These are phyloP conservation scores for Tetraodon nigroviridis DNA, from an alignment of 2,113 vertebrate species.

Conservation along the genomic window DNA sequence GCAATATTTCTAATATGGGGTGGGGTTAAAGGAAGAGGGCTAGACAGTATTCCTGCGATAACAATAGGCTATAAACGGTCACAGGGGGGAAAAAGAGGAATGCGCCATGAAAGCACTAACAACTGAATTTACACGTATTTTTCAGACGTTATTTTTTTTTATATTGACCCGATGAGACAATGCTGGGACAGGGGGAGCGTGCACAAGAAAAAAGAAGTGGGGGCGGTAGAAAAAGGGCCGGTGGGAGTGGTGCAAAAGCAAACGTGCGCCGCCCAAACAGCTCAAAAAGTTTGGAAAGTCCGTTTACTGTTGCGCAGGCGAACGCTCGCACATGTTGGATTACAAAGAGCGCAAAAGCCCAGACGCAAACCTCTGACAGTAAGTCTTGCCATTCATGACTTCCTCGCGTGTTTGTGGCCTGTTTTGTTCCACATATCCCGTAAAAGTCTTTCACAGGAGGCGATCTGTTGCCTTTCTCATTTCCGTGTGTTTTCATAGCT, in stretches of 20 bases:
- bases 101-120: no score
- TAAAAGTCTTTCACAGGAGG: no score
- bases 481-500: no score
- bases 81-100: no score
- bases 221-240: background rate
- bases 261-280: slow-evolving; percentile 40
- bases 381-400: slow-evolving; percentile 22
- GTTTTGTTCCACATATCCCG: background rate
- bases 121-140: background rate
- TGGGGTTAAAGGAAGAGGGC: no score
- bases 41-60: no score
- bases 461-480: no score
- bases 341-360: slow-evolving; percentile 26
- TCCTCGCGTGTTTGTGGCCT: background rate
- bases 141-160: no score
- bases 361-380: slow-evolving; percentile 21
- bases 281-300: slow-evolving; percentile 60
- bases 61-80: no score
- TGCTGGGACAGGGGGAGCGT: background rate
- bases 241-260: slow-evolving; percentile 53
- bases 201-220: background rate
- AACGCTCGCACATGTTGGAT: slow-evolving; percentile 50
- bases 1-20: no score
- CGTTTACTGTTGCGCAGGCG: slow-evolving; percentile 21
- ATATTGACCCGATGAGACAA: background rate